Evolutionary conservation across 2,888 invertebrate species (phyloP), one percentile per base, ranked within the genome.

Genomic region (Drosophila fungiperda): DNA sequence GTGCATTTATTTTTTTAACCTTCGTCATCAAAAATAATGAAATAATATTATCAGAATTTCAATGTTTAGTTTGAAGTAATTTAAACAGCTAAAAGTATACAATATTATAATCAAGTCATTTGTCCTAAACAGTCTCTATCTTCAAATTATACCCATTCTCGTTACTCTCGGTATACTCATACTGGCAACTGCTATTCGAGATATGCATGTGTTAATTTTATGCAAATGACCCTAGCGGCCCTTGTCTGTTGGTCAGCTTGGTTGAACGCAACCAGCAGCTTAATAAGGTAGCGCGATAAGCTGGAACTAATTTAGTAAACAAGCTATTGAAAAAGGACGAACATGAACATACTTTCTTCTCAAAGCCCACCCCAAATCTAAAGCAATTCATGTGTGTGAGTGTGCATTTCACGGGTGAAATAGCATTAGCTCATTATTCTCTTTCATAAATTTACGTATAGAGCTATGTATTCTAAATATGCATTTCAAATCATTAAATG

Each of bases 281-380:
- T 75, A 79, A 82, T 73, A 79, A 68, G 66, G 60, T 72, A 70
- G 68, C 77, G 89, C 89, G 89, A 89, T 89, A 85, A 89, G 76
- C 76, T 80, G 85, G 85, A 85, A 85, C 85, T 85, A 85, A 85
- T 85, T 89, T 84, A 70, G 76, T 73, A 77, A 82, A 73, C 79
- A 80, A 68, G 68, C 75, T 71, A 71, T 62, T 58, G 73, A 85
- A 76, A 68, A 67, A 68, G 55, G 63, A 33, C 52, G 50, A 50
- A 36, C 57, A 23, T 36, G 36, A 29, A 36, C 49, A 45, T 20
- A 40, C 55, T 42, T 55, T 68, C 57, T 55, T 67, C 42, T 40
- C 12, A 20, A 20, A 57, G 50, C 33, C 62, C 63, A 68, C 65
- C 73, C 81, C 26, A 40, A 57, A 35, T 32, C 45, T 53, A 54